Percentiles rank a stretch among this genome's conserved stretches.
Conservation (phyloP, 2,888 invertebrate species). For the Candidula unifasciata region DNA sequence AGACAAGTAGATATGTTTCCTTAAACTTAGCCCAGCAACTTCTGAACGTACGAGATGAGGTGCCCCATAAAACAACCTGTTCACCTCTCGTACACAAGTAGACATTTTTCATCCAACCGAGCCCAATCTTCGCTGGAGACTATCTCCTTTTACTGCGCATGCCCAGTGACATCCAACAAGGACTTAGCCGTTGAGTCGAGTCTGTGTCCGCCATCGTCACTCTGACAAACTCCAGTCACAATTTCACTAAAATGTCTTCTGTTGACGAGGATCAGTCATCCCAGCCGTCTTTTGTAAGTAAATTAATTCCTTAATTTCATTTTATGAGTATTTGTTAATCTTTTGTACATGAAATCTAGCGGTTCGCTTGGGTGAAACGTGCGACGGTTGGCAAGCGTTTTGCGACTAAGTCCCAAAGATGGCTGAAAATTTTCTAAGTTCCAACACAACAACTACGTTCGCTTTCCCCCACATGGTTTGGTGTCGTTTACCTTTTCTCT, state of each 20-base stretch:
- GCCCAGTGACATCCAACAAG: conserved; percentile 62
- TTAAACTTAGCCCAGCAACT: neutral
- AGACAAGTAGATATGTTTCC: neutral
- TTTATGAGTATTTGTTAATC: neutral
- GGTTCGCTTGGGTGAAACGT: conserved; percentile 23
- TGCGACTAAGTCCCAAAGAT: conserved; percentile 55
- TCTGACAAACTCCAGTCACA: neutral
- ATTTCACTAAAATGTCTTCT: conserved; percentile 32
- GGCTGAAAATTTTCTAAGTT: conserved; percentile 52
- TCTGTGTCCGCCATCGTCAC: conserved; percentile 45
- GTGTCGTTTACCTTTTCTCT: neutral
- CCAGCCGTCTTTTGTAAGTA: conserved; percentile 41
- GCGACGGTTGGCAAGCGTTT: conserved; percentile 1
- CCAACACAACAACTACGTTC: conserved; percentile 42
- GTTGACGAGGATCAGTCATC: conserved; percentile 29
- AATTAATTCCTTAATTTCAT: neutral
- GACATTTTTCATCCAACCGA: neutral
- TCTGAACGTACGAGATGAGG: no score
- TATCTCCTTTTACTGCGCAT: conserved; percentile 60
- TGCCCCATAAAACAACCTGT: no score
- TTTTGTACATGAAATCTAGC: neutral
- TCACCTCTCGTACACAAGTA: neutral
- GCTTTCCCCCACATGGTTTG: neutral
- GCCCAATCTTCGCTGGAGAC: conserved; percentile 44
- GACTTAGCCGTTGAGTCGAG: conserved; percentile 60